Evolutionary conservation across 2,113 vertebrate species (phyloP), one percentile per base, ranked within the genome.

Genomic region (Propithecus coquereli): DNA sequence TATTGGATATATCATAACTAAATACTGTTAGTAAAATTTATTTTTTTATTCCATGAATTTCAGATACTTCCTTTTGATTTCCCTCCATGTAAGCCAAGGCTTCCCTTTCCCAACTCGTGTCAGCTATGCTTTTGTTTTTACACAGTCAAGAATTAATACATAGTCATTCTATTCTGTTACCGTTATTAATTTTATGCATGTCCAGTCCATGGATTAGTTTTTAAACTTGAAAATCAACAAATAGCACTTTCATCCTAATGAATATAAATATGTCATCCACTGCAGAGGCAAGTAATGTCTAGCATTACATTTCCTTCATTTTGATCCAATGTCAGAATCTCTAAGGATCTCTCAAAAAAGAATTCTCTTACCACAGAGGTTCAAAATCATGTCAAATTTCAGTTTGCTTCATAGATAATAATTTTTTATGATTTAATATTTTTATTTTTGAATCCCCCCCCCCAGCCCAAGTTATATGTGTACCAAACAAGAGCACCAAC

Each of bases 401-500:
- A 82, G 61, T 87, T 90, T 87, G 50, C 32, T 76, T 96, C 76
- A 52, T 63, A 90, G 63, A 66, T 54, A 54, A 54, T 54, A 54
- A 17, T 54, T 54, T 52, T 18, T 54, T 54, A 54, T 54, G 98
- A 40, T 92, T 97, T 96, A 80, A 76, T 84, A 80, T 81, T 95
- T 54, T 27, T 81, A 54, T 54, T 94, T 76, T 76, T 76, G 34
- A 95, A 76, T 54, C 9, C 47, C 8, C 65, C 65, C 40, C 40
- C 43, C 37, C 4, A 40, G 6, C 18, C 80, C 54, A 89, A 93
- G 37, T 91, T 77, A 71, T n/a, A 5, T 91, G 27, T 76, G 1
- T 1, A 27, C 14, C 17, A 65, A 71, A 73, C 12, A 45, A 81
- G 65, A 95, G 40, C 50, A 74, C 57, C 92, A 94, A 52, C 32